Evolutionary conservation across 2,888 invertebrate species (phyloP), one percentile per base, ranked within the genome.

Genomic region (Tetranychus truncatus): DNA sequence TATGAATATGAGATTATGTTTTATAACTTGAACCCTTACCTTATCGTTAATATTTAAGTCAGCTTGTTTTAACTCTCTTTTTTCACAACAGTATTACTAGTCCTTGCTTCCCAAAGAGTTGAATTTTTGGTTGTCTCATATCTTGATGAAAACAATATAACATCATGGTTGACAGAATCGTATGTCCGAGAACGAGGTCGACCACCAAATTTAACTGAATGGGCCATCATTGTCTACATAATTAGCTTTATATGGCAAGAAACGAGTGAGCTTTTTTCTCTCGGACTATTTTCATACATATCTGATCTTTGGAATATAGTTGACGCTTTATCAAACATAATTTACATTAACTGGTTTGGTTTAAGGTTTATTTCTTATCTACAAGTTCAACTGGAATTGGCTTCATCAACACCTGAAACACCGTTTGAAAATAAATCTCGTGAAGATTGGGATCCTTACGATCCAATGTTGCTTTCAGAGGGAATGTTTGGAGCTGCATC

Each of bases 151-250:
- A 88, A 88, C 74, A 85, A 85, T 80, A 88, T 89, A 88, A 87
- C 86, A 78, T 84, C 85, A 77, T 84, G 85, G 45, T 81, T 89
- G 76, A 85, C 86, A 76, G 87, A 88, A 79, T 87, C 88, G 80
- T 84, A 88, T 75, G 82, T 86, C 75, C 88, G 86, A 77, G 92
- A 92, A 80, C 85, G 95, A 76, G 95, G 95, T 6, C 89, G 91
- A 76, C 87, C 88, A 7, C 95, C 95, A 0, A 90, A 91, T 0
- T 87, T 89, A 73, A 85, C 95, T 72, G 95, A 95, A 83, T 84
- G 89, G 79, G 84, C 92, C 34, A 91, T 95, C 21, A 85, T 91
- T 0, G 82, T 91, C 74, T 96, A 92, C 83, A 91, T 95, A 6
- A 81, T 91, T 74, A 95, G 84, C 84, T 82, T 85, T 76, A 82